These are phyloP conservation scores for Drosophila sp. DNA, from an alignment of 1,140 invertebrate genomes.

Conservation along the genomic window DNA sequence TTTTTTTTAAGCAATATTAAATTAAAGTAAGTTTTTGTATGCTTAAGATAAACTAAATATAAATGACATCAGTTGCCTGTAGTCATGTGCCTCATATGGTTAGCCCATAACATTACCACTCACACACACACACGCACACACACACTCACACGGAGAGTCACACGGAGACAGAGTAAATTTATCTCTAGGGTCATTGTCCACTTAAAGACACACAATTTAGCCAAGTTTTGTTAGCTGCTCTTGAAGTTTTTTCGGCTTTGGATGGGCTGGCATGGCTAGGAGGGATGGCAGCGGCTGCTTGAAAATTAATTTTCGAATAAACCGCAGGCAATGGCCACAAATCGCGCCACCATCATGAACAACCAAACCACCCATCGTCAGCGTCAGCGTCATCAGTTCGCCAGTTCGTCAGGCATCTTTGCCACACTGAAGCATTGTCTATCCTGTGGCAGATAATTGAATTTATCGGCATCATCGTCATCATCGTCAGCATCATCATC, in stretches of 20 bases:
- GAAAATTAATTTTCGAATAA: slow-evolving; percentile 71
- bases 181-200: slow-evolving; percentile 2
- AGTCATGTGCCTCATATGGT: slow-evolving; percentile 4
- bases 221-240: slow-evolving; percentile 30
- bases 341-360: slow-evolving; percentile 22
- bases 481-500: slow-evolving; percentile 9
- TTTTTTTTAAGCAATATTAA: too few relatives aligned
- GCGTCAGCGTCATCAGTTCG: background rate
- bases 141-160: background rate
- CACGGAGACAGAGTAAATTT: background rate
- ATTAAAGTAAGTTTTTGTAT: too few relatives aligned
- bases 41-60: background rate
- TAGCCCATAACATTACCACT: background rate
- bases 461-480: slow-evolving; percentile 53
- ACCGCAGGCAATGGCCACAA: slow-evolving; percentile 62
- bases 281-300: slow-evolving; percentile 42
- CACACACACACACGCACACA: background rate
- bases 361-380: background rate
- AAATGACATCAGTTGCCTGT: background rate
- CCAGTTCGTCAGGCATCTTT: background rate
- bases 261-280: background rate
- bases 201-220: slow-evolving; percentile 16
- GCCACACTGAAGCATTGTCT: slow-evolving; percentile 12
- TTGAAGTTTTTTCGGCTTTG: slow-evolving; percentile 26
- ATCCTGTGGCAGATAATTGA: slow-evolving; percentile 58